Evolutionary conservation across 2,888 invertebrate species (phyloP).

Genomic region (Bugulina stolonifera): DNA sequence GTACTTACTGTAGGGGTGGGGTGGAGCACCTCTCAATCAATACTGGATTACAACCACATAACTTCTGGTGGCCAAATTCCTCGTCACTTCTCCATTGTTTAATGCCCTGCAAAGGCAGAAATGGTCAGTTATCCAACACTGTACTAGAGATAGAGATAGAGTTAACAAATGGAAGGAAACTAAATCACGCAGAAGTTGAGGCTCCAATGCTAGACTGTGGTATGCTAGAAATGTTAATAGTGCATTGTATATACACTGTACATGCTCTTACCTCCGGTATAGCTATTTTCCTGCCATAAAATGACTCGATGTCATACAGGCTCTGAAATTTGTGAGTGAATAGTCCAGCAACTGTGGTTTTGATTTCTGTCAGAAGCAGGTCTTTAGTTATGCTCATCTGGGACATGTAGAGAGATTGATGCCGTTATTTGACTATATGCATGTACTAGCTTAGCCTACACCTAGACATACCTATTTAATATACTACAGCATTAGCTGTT

Average conservation of each 20-base stretch:
- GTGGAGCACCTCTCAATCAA: neutral
- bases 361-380: neutral
- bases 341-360: neutral
- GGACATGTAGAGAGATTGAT: too few relatives aligned
- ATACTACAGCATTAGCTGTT: too few relatives aligned
- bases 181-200: too few relatives aligned
- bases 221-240: too few relatives aligned
- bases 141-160: too few relatives aligned
- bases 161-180: too few relatives aligned
- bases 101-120: neutral
- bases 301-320: neutral
- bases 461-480: too few relatives aligned
- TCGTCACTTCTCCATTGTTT: conserved; percentile 49
- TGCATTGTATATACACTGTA: too few relatives aligned
- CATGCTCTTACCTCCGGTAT: neutral
- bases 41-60: conserved; percentile 55
- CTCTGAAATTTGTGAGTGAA: neutral
- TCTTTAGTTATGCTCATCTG: neutral
- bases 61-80: conserved; percentile 54
- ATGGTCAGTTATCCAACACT: too few relatives aligned
- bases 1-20: neutral
- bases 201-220: too few relatives aligned
- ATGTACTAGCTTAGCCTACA: too few relatives aligned
- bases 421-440: too few relatives aligned
- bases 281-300: neutral